Evolutionary conservation across 1,140 invertebrate species (phyloP), one percentile per base, ranked within the genome.

Genomic region (Cheumatopsyche charites): DNA sequence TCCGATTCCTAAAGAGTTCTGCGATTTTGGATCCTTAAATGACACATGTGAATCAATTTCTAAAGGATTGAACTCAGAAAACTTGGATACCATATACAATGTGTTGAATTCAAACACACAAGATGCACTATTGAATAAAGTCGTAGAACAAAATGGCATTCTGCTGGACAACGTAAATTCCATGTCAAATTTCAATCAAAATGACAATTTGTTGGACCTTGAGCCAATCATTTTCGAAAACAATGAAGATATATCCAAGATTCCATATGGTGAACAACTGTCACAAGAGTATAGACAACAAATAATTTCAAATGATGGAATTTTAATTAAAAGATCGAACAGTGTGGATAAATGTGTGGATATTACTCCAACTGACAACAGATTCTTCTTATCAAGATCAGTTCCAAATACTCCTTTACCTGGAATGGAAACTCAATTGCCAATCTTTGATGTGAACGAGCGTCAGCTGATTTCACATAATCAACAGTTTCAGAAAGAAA

Each of bases 1-100:
- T 0, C 90, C 90, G 1, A 87, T 90, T 9, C 89, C 89, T 1
- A 87, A 87, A 65, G 89, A 91, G 76, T 91, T 88, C 77, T 88
- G 86, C 67, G 90, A 91, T 75, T 91, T 91, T 72, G 86, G 83
- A 13, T 84, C 86, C 0, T 83, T 87, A 13, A 83, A 84, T 6
- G 84, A 86, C 43, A 80, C 83, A 0, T 85, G 82, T 65, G 83
- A 85, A 21, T 76, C 75, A 62, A 82, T 84, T 45, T 80, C 85
- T 3, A 87, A 86, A 72, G 80, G 82, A 4, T 80, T 86, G 1
- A 83, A 85, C 71, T 78, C 82, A 12, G 83, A 85, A 75, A 85
- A 82, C 4, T 73, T 85, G 26, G 83, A 84, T 73, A 85, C 83
- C 78, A 85, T 83, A 66, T 85, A 84, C 73, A 82, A 84, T 65